Percentiles rank a stretch among this genome's conserved stretches.
These are phyloP conservation scores for Pelmatolapia mariae DNA, from an alignment of 2,113 vertebrate genomes.

Conservation along the genomic window DNA sequence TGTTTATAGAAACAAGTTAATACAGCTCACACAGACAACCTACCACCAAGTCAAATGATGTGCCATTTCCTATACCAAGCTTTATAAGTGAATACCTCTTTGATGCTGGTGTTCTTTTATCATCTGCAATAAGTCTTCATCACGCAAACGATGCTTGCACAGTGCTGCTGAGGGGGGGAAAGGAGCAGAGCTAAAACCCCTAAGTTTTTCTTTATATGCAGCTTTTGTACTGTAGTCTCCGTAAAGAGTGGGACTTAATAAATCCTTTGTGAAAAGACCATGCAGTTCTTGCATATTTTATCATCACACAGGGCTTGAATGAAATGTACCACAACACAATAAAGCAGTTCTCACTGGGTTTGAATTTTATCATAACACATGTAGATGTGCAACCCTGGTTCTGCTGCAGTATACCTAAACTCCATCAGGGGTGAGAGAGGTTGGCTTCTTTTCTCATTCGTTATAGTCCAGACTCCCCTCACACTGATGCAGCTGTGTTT, in stretches of 20 bases:
- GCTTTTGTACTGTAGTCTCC: not conserved
- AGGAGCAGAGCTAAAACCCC: not conserved
- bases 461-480: not conserved
- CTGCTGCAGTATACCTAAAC: not conserved
- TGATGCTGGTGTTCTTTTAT: slow-evolving; percentile 25
- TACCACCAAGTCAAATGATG: not conserved
- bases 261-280: slow-evolving; percentile 8
- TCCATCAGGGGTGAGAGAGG: not conserved
- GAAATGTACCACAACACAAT: not conserved
- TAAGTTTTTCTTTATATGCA: not conserved
- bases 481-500: not conserved
- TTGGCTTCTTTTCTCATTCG: not conserved
- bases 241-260: slow-evolving; percentile 2
- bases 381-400: slow-evolving; percentile 8
- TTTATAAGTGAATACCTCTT: slow-evolving; percentile 8
- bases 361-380: slow-evolving; percentile 11
- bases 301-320: not conserved
- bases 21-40: not conserved
- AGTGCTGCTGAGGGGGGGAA: not conserved
- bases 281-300: slow-evolving; percentile 19
- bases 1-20: not conserved
- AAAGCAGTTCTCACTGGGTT: not conserved
- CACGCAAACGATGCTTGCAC: not conserved
- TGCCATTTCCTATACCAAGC: not conserved
- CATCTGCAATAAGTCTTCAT: slow-evolving; percentile 11